Conservation (phyloP, 1,140 invertebrate species). For the Drosophila funebris region DNA sequence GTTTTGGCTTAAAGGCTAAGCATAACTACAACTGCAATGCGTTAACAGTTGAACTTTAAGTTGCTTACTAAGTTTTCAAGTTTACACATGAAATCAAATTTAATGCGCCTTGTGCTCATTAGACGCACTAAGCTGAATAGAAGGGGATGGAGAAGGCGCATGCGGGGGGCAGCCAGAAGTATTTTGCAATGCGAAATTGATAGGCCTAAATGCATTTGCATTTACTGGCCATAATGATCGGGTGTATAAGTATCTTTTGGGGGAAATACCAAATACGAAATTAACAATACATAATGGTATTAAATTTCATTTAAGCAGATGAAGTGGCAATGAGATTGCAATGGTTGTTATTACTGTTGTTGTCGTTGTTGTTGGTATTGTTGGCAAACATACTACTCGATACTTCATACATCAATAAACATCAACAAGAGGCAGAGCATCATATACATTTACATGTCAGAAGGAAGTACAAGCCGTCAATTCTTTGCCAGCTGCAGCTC, state of each 20-base stretch:
- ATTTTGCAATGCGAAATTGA: slow-evolving; percentile 10
- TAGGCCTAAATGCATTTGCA: slow-evolving; percentile 2
- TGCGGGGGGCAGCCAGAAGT: background rate
- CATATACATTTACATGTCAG: slow-evolving; percentile 60
- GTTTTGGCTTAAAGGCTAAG: background rate
- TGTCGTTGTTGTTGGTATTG: background rate
- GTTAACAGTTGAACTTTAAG: background rate
- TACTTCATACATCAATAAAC: slow-evolving; percentile 28
- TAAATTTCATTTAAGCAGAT: slow-evolving; percentile 5
- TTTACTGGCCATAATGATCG: slow-evolving; percentile 5
- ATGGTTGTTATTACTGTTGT: background rate
- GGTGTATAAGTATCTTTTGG: background rate
- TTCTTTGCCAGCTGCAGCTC: slow-evolving; percentile 37
- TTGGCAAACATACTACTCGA: slow-evolving; percentile 3
- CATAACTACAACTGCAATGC: background rate
- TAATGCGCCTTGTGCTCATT: slow-evolving; percentile 20
- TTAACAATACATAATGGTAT: background rate
- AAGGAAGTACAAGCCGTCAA: slow-evolving; percentile 40
- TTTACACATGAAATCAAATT: background rate
- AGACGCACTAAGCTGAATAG: background rate
- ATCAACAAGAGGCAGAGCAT: slow-evolving; percentile 18
- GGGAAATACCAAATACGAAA: slow-evolving; percentile 10
- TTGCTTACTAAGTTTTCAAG: background rate
- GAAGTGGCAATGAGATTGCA: background rate
- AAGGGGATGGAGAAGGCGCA: background rate